Base-by-base conservation (phyloP, 2,888 invertebrate species). In the Leptinotarsa rubiginosa region DNA sequence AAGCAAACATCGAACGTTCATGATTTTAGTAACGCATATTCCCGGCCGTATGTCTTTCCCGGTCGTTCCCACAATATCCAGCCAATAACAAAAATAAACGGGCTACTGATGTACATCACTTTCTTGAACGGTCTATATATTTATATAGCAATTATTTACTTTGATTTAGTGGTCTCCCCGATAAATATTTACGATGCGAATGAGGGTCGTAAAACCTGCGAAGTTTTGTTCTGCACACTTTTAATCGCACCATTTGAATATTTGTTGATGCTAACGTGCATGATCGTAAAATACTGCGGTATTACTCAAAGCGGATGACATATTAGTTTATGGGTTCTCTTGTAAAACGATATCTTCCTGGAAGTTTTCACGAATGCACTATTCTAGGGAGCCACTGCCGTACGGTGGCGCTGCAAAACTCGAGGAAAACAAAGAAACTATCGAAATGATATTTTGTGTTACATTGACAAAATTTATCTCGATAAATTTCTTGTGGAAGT, bases 181-280 rank as follows among this genome's bases (percentile, higher is more conserved):
- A 71, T 75, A 75, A 75, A 75, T 75, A 75, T 75, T 75, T 75
- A 68, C 59, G 56, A 73, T 71, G 65, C 65, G 65, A 75, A 73
- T 70, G 70, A 54, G 70, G 66, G 64, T 73, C 71, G 67, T 75
- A 75, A 75, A 75, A 47, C 52, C 56, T 4, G 52, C 69, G 18
- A 47, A 52, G 56, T 69, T 69, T 69, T 69, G 69, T 69, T 69
- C 47, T 56, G 41, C 47, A 47, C 22, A 56, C 47, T 69, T 69
- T 47, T 56, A 59, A 47, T 56, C 56, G 49, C 56, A n/a, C 52
- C 20, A 18, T 69, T 31, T 22, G 56, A 56, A 47, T 50, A 52
- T 67, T 56, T 69, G 22, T 69, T 69, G 69, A 56, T 69, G 31
- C n/a, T 56, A 25, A 54, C 22, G 56, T 54, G 56, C 56, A 69